phyloP scores from a whole-genome alignment of 2,888 invertebrate species.

The Pseudococcus jackbeardsleyi region DNA sequence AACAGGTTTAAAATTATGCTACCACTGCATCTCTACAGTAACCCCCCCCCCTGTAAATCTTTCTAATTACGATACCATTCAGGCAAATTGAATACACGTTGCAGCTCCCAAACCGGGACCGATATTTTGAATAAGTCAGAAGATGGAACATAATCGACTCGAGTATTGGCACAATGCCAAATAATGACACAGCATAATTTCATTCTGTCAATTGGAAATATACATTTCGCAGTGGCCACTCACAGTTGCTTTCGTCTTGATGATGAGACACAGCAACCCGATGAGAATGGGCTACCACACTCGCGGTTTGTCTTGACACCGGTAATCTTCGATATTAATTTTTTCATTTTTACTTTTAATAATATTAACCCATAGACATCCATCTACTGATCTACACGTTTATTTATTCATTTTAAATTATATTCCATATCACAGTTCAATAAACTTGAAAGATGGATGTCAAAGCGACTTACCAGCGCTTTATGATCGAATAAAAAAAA shows the following conservation, averaged over 20 bases:
- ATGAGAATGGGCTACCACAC: background rate
- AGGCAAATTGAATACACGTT: background rate
- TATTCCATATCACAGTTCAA: background rate
- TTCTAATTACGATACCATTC: background rate
- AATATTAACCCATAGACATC: background rate
- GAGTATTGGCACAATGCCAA: background rate
- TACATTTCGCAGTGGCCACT: background rate
- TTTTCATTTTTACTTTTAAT: slow-evolving; percentile 1
- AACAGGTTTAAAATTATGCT: background rate
- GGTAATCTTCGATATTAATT: background rate
- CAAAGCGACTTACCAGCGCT: slow-evolving; percentile 19
- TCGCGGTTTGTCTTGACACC: slow-evolving; percentile 3
- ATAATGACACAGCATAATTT: slow-evolving; percentile 13
- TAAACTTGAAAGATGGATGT: slow-evolving; percentile 37
- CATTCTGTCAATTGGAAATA: slow-evolving; percentile 9
- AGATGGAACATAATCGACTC: background rate
- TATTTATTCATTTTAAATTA: background rate
- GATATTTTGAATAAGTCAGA: background rate
- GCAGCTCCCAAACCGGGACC: background rate
- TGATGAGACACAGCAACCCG: background rate
- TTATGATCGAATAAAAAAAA: slow-evolving; percentile 27
- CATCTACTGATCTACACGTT: too few relatives aligned
- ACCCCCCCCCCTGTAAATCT: background rate
- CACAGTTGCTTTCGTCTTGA: background rate
- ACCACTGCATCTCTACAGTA: background rate